These are phyloP conservation scores for Tauraco hartlaubi DNA, from an alignment of 2,797 vertebrate genomes.

Conservation along the genomic window DNA sequence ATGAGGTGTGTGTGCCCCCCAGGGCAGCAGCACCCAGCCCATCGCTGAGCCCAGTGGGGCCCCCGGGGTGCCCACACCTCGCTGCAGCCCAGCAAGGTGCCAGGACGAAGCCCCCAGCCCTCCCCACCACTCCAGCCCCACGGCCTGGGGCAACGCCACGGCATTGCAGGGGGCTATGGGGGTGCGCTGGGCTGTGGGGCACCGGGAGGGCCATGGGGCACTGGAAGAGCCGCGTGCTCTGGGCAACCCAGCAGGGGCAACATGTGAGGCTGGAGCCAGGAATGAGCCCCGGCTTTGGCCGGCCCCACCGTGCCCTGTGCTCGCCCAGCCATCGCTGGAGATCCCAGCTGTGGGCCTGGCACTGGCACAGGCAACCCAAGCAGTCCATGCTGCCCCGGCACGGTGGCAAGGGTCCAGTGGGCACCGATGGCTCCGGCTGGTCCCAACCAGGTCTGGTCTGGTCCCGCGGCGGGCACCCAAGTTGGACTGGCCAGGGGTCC, in stretches of 20 bases:
- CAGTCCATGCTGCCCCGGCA: no score
- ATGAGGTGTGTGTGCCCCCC: neutral
- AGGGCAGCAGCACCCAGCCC: neutral
- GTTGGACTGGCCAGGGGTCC: neutral
- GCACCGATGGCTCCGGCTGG: neutral
- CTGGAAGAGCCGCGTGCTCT: no score
- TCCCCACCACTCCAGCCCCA: neutral
- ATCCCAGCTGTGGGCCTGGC: neutral
- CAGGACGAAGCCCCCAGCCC: neutral
- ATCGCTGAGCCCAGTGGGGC: neutral
- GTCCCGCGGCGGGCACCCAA: no score
- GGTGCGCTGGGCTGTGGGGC: no score
- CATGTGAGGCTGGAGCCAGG: no score
- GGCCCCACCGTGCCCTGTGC: neutral
- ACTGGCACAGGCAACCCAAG: neutral
- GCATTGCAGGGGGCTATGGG: neutral
- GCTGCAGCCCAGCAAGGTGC: neutral
- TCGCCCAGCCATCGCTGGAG: neutral
- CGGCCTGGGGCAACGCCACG: fast-evolving
- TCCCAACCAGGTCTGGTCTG: neutral
- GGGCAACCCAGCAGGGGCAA: no score
- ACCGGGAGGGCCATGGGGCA: neutral
- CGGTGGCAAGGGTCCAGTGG: fast-evolving
- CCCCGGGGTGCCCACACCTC: neutral
- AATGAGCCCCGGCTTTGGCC: no score